Percentiles rank a stretch among this genome's conserved stretches.
These are phyloP conservation scores for Spea hammondii DNA, from an alignment of 2,797 vertebrate genomes.

Conservation along the genomic window DNA sequence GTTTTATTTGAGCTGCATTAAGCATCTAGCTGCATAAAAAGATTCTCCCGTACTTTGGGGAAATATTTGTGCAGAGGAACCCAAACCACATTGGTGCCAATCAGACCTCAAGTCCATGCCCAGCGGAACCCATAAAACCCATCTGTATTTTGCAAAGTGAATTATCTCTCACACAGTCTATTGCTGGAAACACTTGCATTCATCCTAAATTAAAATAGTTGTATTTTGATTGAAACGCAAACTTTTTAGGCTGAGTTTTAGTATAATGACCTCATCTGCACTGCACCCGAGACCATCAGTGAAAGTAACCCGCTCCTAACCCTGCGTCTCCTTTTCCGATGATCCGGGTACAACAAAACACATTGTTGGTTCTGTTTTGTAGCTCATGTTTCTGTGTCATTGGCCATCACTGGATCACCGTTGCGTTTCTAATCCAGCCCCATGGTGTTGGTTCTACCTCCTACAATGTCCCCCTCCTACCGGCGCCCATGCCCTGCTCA, in stretches of 20 bases:
- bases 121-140: too few relatives aligned
- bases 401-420: slow-evolving; percentile 31
- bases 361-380: slow-evolving; percentile 26
- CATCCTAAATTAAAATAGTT: too few relatives aligned
- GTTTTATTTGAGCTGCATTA: background rate
- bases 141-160: too few relatives aligned
- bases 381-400: slow-evolving; percentile 37
- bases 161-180: too few relatives aligned
- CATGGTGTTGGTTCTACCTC: slow-evolving; percentile 23
- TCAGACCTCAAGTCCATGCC: too few relatives aligned
- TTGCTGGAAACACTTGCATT: too few relatives aligned
- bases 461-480: background rate
- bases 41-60: too few relatives aligned
- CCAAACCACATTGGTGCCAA: too few relatives aligned
- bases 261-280: background rate
- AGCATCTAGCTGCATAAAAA: too few relatives aligned
- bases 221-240: background rate
- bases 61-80: too few relatives aligned
- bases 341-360: slow-evolving; percentile 24
- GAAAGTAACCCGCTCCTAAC: background rate
- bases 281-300: background rate
- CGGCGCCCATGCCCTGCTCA: slow-evolving; percentile 23
- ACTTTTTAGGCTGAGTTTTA: background rate
- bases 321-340: background rate
- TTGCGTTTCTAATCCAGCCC: slow-evolving; percentile 43